Conservation (phyloP, 2,888 invertebrate species). For the Phaedon cochleariae region DNA sequence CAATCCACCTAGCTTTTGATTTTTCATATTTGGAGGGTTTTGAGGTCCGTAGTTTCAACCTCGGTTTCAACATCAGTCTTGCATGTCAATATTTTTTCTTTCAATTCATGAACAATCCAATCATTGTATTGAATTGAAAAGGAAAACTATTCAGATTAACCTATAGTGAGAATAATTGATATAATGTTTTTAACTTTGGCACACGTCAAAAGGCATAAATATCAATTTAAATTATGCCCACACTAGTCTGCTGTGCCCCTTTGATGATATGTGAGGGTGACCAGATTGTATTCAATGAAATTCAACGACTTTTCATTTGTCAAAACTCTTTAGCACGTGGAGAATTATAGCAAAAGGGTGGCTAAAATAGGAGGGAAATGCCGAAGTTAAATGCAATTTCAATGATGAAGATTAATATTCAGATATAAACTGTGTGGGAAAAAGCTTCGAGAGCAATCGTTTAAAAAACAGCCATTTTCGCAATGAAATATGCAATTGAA, state of each 20-base stretch:
- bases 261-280: neutral
- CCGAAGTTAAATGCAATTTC: neutral
- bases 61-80: too few relatives aligned
- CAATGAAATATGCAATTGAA: too few relatives aligned
- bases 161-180: too few relatives aligned
- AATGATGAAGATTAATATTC: neutral
- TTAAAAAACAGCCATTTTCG: too few relatives aligned
- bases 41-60: too few relatives aligned
- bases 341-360: neutral
- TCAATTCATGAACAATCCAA: too few relatives aligned
- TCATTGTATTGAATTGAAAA: too few relatives aligned
- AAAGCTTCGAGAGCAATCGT: neutral
- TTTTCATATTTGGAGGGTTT: too few relatives aligned
- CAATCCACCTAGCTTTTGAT: too few relatives aligned
- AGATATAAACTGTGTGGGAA: neutral
- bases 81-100: too few relatives aligned
- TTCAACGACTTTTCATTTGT: neutral
- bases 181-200: neutral
- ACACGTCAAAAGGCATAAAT: neutral
- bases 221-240: neutral
- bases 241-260: neutral
- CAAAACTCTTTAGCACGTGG: neutral
- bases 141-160: too few relatives aligned
- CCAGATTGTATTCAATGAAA: neutral
- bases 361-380: neutral